Evolutionary conservation across 2,888 invertebrate species (phyloP).

Genomic region (Temnothorax ravouxi): DNA sequence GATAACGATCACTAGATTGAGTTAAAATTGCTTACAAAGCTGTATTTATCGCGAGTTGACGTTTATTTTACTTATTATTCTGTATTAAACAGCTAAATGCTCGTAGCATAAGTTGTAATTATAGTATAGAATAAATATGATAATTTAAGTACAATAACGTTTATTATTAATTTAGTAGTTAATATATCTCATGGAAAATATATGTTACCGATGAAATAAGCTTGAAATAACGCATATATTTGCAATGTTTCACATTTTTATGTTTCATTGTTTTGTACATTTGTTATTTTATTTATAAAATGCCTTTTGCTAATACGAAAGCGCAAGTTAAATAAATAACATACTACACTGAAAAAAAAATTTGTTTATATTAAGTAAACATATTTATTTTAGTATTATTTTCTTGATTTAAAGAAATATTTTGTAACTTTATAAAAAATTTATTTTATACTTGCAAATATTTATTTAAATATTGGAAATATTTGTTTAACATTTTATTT

Average conservation of each 20-base stretch:
- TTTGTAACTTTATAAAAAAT: too few relatives aligned
- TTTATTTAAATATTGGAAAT: too few relatives aligned
- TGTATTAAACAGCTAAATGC: neutral
- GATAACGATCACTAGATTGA: neutral
- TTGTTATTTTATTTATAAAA: neutral
- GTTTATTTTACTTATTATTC: neutral
- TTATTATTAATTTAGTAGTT: neutral
- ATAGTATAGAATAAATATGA: neutral
- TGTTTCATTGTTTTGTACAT: neutral
- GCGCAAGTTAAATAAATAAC: neutral
- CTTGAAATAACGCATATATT: neutral
- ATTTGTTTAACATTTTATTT: too few relatives aligned
- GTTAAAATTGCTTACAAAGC: neutral
- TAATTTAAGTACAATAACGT: neutral
- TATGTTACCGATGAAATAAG: neutral
- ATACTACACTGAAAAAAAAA: too few relatives aligned
- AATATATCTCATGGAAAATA: neutral
- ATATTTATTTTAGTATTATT: too few relatives aligned
- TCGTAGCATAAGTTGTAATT: neutral
- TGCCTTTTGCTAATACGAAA: neutral
- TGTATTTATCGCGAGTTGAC: neutral
- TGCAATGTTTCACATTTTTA: neutral
- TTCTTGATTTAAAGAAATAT: too few relatives aligned
- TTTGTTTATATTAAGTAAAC: too few relatives aligned
- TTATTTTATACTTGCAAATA: too few relatives aligned